Evolutionary conservation across 2,888 invertebrate genomes (phyloP), one percentile per base, ranked within the genome.

Genomic region (Scaptodrosophila latifasciaeformis): DNA sequence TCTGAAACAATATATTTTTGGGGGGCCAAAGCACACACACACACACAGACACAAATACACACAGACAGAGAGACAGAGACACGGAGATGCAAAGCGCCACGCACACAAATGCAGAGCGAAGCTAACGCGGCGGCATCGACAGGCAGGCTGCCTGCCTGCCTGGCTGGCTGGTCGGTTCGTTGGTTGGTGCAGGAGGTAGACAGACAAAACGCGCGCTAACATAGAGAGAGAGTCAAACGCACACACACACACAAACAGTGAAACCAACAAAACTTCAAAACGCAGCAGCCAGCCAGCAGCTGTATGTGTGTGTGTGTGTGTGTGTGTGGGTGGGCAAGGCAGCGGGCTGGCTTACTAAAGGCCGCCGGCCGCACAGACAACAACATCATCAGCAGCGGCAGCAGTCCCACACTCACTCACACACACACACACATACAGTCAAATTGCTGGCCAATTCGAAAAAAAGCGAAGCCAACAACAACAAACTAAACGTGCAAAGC

Each of bases 1-100:
- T 84, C 85, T 86, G 86, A 86, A 86, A 86, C 86, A 86, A 86
- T 86, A 86, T 86, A 86, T 86, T 86, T 84, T 84, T 78, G 76
- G 84, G 84, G 85, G 84, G 81, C 67, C 77, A 65, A 58, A 63
- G 52, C 52, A 71, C 65, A 63, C 65, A 69, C 67, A 70, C 61
- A 70, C 64, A 60, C 59, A 59, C 61, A 56, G 55, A 65, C 47
- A 53, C 46, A 48, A 54, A 55, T 50, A 43, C 39, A 59, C 42
- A 59, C 34, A 45, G 15, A 51, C 46, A 35, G 48, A 56, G 30
- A 52, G 50, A 53, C 29, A 58, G 18, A 18, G 21, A 21, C 43
- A 50, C 56, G 52, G 29, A 62, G 60, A 72, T 66, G 69, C 77
- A 80, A 70, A 67, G 69, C 58, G 46, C 17, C 35, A 65, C 62